Evolutionary conservation across 2,888 invertebrate species (phyloP).

Genomic region (Podabrus alpinus): DNA sequence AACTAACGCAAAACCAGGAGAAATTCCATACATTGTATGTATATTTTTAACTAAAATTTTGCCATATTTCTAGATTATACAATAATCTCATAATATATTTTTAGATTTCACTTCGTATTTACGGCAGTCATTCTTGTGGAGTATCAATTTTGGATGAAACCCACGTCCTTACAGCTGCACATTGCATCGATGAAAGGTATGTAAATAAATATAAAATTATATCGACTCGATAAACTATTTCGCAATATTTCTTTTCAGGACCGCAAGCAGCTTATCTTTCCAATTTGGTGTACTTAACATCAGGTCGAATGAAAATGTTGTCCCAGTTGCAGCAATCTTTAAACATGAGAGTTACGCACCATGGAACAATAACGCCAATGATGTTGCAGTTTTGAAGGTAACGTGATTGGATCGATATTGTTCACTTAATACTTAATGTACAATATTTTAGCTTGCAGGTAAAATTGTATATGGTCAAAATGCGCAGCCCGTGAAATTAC

Average conservation of each 20-base stretch:
- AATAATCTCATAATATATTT: no score
- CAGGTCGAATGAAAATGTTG: constrained; percentile 15
- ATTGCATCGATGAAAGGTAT: constrained; percentile 19
- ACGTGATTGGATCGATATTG: no score
- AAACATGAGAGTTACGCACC: constrained; percentile 25
- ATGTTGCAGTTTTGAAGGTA: no score
- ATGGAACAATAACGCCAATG: constrained; percentile 3
- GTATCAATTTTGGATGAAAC: constrained; percentile 32
- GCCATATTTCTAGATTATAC: no score
- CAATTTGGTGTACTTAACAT: constrained; percentile 33
- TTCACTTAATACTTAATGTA: no score
- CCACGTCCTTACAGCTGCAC: constrained; percentile 32
- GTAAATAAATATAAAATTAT: background rate
- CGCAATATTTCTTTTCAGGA: no score
- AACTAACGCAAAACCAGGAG: no score
- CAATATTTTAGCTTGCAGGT: constrained; percentile 30
- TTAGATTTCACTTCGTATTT: constrained; percentile 21
- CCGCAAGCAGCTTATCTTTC: background rate
- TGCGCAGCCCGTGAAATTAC: constrained; percentile 33
- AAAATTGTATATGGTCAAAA: constrained; percentile 28
- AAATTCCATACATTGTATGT: no score
- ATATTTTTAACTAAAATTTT: no score
- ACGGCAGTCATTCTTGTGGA: constrained; percentile 26
- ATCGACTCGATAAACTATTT: no score
- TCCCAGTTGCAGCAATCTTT: constrained; percentile 20